phyloP scores from a whole-genome alignment of 2,888 invertebrate genomes.

The Conus canariensis region DNA sequence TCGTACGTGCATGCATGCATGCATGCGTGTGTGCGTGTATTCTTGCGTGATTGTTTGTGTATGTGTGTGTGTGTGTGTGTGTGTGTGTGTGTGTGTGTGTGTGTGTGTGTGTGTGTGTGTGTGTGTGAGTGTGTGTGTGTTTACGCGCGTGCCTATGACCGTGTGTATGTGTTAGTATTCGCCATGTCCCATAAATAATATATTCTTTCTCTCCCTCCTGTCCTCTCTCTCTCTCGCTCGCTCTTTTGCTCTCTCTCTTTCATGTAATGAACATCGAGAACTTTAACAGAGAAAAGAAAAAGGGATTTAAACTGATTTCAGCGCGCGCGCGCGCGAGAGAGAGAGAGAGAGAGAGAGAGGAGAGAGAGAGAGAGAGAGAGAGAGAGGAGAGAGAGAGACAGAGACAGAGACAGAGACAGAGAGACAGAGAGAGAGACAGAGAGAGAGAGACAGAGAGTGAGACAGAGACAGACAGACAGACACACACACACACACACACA shows the following conservation, averaged over 20 bases:
- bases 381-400: not conserved
- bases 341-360: not conserved
- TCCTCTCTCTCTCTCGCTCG: too few species aligned
- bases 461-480: not conserved
- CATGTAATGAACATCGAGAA: too few species aligned
- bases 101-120: not conserved
- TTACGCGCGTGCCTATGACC: not conserved
- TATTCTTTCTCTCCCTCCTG: not conserved
- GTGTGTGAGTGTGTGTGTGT: not conserved
- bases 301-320: too few species aligned
- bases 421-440: not conserved
- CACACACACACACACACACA: not conserved
- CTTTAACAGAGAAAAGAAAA: too few species aligned
- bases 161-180: not conserved
- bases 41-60: not conserved
- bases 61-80: not conserved
- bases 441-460: not conserved
- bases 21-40: too few species aligned
- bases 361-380: not conserved
- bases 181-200: too few species aligned
- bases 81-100: conserved; percentile 2
- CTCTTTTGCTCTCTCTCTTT: too few species aligned
- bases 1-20: too few species aligned
- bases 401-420: not conserved
- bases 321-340: too few species aligned